Conservation (phyloP, 2,888 invertebrate genomes). For the Andrena hattorfiana region DNA sequence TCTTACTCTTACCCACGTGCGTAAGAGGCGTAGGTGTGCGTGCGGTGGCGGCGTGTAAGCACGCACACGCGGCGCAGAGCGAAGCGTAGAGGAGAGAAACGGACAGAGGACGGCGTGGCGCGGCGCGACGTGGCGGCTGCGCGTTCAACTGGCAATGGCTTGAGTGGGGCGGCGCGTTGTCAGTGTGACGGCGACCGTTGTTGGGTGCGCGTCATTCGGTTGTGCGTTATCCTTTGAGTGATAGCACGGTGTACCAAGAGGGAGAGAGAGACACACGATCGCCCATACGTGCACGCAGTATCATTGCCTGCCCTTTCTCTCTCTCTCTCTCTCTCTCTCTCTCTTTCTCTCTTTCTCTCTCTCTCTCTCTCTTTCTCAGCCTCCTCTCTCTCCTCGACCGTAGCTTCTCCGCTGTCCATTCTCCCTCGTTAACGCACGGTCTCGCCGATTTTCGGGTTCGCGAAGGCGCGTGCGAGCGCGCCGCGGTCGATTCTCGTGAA, state of each 20-base stretch:
- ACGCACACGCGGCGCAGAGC: constrained; percentile 31
- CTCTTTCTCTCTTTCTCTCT: background rate
- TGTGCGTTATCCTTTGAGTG: background rate
- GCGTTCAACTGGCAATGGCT: constrained; percentile 25
- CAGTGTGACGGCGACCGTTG: constrained; percentile 76
- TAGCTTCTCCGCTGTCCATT: background rate
- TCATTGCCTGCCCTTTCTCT: background rate
- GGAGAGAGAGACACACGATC: constrained; percentile 12
- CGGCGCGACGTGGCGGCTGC: constrained; percentile 35
- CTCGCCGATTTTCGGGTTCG: constrained; percentile 25
- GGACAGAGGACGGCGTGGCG: constrained; percentile 9
- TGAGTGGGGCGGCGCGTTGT: constrained; percentile 27
- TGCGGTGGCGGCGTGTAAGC: constrained; percentile 28
- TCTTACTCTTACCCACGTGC: constrained; percentile 51
- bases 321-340: background rate
- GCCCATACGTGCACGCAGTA: background rate
- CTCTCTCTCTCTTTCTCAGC: background rate
- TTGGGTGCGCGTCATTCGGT: constrained; percentile 15
- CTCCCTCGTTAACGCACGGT: background rate
- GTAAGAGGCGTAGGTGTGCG: constrained; percentile 26
- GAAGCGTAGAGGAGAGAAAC: background rate
- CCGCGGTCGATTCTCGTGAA: constrained; percentile 55
- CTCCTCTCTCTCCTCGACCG: background rate
- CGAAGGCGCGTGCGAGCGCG: constrained; percentile 48
- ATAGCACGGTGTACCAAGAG: constrained; percentile 10